Base-by-base conservation (phyloP, 2,888 invertebrate species). In the Teinopalpus imperialis region DNA sequence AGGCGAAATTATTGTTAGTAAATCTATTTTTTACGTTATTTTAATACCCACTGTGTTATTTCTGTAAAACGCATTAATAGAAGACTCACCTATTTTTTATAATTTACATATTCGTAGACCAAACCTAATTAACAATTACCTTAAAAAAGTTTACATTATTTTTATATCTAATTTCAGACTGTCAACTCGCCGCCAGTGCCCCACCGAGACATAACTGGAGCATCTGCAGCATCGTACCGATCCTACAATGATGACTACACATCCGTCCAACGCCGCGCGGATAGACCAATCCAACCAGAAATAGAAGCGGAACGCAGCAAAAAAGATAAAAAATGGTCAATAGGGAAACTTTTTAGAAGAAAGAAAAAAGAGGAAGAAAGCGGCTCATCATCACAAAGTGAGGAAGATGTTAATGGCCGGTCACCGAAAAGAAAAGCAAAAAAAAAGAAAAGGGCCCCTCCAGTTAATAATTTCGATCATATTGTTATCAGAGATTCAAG, bases 301-400 rank as follows among this genome's bases (percentile, higher is more conserved):
- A 58, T 64, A 6, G 85, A 85, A 26, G 55, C 61, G n/a, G 86
- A 86, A 69, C 77, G 85, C 59, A 62, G 68, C 52, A 89, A 90
- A 53, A 91, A 90, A 63, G 93, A 92, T 60, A 93, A 93, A 58
- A 95, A 94, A 75, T 96, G 95, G 95, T 94, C 94, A 4, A 91
- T 96, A 29, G 95, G 95, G 3, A 94, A 93, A 60, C 89, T 96
- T 1, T 94, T 96, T 67, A 90, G 94, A 52, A 90, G 93, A 67
- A 94, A 94, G 77, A 94, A 94, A 74, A 92, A 93, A 54, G 91
- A 92, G 49, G 90, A 90, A 30, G 92, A 91, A 54, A 90, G 87
- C 32, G 91, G 87, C 6, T 87, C 90, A 43, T 91, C 90, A 42
- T 90, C 90, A 8, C 91, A 90, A 56, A 83, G 71, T 47, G 88